Evolutionary conservation across 30 jellyfish, hydroid and myxozoan species (phyloP), one percentile per base, ranked within the genome.

Genomic region (Sanderia malayensis): DNA sequence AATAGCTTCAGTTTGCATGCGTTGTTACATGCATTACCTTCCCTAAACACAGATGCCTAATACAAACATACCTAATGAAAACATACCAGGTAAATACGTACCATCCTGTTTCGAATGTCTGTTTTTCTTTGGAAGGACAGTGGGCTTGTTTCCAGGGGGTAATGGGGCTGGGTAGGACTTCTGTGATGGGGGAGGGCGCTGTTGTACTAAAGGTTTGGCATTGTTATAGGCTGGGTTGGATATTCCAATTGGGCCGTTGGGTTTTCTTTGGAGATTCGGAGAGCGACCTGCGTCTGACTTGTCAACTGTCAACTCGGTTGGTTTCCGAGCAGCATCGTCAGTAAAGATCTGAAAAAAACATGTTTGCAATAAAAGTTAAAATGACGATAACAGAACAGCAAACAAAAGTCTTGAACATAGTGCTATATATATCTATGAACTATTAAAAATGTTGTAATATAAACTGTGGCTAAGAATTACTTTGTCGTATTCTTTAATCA

Each of bases 401-500:
- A 15, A 9, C 11, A 4, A 49, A 49, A 4, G 27, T 4, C 18
- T 2, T 4, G 18, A 9, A 49, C 27, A 49, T 11, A 49, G 64
- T 2, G 18, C 11, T 4, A 49, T 49, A 19, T 24, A 4, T 4
- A 49, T 49, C 27, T 49, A 49, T 8, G 11, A 24, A 15, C 8
- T 4, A 49, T 19, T 19, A 49, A 49, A 49, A 18, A 49, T n/a
- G n/a, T n/a, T n/a, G n/a, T n/a, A n/a, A n/a, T n/a, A n/a, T n/a
- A n/a, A n/a, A n/a, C n/a, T n/a, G n/a, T n/a, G n/a, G n/a, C n/a
- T n/a, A n/a, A n/a, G n/a, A n/a, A n/a, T n/a, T 74, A 93, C 99
- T 94, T 80, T 70, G 28, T 93, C 99, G 77, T 78, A 93, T 13
- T 93, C 94, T 66, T 77, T 66, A 33, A 93, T 93, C 61, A 93